phyloP scores from a whole-genome alignment of 2,888 invertebrate genomes.

The Drosophila macrospina region DNA sequence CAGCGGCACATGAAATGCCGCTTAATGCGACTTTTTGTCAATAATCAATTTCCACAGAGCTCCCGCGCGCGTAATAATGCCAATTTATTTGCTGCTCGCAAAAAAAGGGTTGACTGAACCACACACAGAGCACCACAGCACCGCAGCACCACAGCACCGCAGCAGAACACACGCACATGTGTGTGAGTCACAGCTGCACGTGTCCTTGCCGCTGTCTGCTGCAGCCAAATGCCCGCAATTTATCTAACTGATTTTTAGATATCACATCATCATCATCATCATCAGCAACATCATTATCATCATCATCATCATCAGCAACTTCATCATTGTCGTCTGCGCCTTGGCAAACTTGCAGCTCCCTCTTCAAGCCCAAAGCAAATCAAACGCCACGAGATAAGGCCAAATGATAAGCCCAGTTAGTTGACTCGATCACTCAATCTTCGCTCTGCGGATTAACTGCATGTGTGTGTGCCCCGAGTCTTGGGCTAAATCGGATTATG shows the following conservation, averaged over 20 bases:
- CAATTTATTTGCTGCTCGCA: constrained; percentile 71
- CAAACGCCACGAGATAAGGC: constrained; percentile 15
- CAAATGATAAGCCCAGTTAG: constrained; percentile 24
- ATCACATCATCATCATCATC: constrained; percentile 32
- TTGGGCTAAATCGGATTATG: constrained; percentile 15
- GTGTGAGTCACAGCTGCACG: constrained; percentile 48
- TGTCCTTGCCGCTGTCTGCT: constrained; percentile 40
- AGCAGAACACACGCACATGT: background rate
- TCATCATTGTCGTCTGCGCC: constrained; percentile 12
- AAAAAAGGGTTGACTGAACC: constrained; percentile 52
- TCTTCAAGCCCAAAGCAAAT: constrained; percentile 5
- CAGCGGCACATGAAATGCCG: constrained; percentile 72
- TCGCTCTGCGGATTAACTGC: constrained; percentile 40
- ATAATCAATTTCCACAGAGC: constrained; percentile 81
- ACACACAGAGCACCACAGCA: background rate
- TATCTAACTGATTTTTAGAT: constrained; percentile 76
- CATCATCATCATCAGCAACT: background rate
- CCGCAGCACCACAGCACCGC: constrained; percentile 2
- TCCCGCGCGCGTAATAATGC: constrained; percentile 70
- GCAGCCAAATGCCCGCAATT: constrained; percentile 68
- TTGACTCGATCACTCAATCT: constrained; percentile 52
- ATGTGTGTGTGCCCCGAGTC: constrained; percentile 27
- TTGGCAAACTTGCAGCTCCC: constrained; percentile 23
- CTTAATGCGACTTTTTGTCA: constrained; percentile 79
- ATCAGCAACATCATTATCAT: background rate